These are phyloP conservation scores for Athene noctua DNA, from an alignment of 2,113 vertebrate species.

Conservation along the genomic window DNA sequence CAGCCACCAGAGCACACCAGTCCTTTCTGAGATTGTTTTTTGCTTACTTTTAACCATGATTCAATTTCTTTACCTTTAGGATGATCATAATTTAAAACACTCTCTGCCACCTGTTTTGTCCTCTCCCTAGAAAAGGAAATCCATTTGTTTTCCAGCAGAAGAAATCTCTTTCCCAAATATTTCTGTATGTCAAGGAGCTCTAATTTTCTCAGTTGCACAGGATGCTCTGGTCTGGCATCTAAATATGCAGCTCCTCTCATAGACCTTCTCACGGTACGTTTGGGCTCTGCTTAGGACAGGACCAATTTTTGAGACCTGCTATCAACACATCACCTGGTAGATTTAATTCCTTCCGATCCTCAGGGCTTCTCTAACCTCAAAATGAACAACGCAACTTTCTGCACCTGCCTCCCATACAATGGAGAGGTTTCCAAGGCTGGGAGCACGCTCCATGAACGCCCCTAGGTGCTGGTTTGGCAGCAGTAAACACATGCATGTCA, in stretches of 20 bases:
- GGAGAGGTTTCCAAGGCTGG: not conserved
- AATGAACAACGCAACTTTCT: not conserved
- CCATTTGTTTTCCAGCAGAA: not conserved
- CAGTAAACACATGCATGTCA: fast-evolving
- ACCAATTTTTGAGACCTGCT: not conserved
- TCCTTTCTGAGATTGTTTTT: not conserved
- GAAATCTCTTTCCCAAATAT: not conserved
- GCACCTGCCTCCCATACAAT: not conserved
- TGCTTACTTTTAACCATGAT: not conserved
- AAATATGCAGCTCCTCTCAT: not conserved
- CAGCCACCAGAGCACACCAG: not conserved
- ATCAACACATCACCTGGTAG: not conserved
- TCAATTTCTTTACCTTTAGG: not conserved
- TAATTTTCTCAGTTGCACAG: not conserved
- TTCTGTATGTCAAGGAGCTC: not conserved
- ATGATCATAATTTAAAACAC: not conserved
- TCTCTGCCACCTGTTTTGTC: not conserved
- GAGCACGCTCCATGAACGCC: fast-evolving
- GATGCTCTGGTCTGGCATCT: not conserved
- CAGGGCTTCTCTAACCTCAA: not conserved
- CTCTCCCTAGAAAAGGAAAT: not conserved
- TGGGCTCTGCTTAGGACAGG: not conserved
- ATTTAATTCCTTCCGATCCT: not conserved
- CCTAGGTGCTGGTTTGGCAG: not conserved
- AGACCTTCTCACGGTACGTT: not conserved